Percentiles rank a stretch among this genome's conserved stretches.
Conservation (phyloP, 2,797 vertebrate species). For the Xenops minutus region DNA sequence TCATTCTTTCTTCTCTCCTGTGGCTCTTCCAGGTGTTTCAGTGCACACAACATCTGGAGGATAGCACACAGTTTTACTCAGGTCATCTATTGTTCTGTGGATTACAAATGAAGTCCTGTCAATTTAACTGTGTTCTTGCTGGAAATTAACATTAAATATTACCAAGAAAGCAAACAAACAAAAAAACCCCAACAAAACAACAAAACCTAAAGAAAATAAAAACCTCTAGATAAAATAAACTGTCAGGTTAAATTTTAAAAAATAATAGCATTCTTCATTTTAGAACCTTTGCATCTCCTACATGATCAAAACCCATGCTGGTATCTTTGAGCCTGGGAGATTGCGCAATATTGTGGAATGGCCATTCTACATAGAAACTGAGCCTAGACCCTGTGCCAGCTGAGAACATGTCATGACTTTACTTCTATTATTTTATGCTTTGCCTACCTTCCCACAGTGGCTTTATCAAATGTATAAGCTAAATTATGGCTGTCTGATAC, state of each 20-base stretch:
- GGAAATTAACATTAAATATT: neutral
- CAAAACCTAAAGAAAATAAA: too few relatives aligned
- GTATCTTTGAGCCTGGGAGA: neutral
- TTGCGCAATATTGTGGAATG: neutral
- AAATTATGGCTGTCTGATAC: neutral
- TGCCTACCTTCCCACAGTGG: neutral
- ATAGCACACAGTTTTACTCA: neutral
- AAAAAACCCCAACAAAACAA: too few relatives aligned
- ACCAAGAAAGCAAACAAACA: neutral
- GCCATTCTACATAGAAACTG: neutral
- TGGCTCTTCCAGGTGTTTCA: conserved; percentile 71
- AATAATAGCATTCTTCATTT: neutral
- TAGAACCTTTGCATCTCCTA: neutral
- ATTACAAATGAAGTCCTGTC: conserved; percentile 44
- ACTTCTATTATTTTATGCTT: neutral
- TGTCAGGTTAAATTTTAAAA: neutral
- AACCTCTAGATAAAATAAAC: neutral
- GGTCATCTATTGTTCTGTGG: conserved; percentile 63
- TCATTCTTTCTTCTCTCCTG: conserved; percentile 58
- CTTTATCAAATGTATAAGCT: neutral
- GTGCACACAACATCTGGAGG: conserved; percentile 69
- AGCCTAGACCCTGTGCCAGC: neutral
- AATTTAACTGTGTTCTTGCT: conserved; percentile 20
- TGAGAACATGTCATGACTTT: neutral
- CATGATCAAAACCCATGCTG: neutral